phyloP scores from a whole-genome alignment of 2,797 vertebrate genomes.

The Enteromius paludinosus region DNA sequence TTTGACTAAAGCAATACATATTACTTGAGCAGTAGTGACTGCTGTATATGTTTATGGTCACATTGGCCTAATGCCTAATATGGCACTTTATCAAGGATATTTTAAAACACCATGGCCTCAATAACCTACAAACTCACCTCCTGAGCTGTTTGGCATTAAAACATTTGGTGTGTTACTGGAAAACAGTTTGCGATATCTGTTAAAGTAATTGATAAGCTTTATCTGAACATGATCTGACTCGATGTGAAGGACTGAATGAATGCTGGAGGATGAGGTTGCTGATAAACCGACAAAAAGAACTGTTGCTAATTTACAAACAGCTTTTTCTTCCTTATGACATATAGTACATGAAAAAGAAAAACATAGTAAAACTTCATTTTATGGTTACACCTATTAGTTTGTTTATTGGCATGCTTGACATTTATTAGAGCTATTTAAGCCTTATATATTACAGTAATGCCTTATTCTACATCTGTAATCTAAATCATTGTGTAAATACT shows the following conservation, averaged over 20 bases:
- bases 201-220: neutral
- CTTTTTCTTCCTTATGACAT: neutral
- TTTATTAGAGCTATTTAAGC: too few relatives aligned
- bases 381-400: too few relatives aligned
- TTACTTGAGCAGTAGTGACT: neutral
- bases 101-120: neutral
- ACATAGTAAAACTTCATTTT: neutral
- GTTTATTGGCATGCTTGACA: too few relatives aligned
- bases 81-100: neutral
- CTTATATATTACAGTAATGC: too few relatives aligned
- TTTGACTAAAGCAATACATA: neutral
- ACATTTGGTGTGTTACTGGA: neutral
- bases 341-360: neutral
- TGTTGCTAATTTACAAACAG: neutral
- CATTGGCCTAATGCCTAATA: neutral
- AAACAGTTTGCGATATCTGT: too few relatives aligned
- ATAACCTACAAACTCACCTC: neutral
- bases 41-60: neutral
- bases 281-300: neutral
- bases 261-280: neutral
- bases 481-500: too few relatives aligned
- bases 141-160: neutral
- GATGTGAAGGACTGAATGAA: neutral
- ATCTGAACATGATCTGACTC: neutral
- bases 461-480: too few relatives aligned